These are phyloP conservation scores for Rana temporaria DNA, from an alignment of 2,113 vertebrate species.

Conservation along the genomic window DNA sequence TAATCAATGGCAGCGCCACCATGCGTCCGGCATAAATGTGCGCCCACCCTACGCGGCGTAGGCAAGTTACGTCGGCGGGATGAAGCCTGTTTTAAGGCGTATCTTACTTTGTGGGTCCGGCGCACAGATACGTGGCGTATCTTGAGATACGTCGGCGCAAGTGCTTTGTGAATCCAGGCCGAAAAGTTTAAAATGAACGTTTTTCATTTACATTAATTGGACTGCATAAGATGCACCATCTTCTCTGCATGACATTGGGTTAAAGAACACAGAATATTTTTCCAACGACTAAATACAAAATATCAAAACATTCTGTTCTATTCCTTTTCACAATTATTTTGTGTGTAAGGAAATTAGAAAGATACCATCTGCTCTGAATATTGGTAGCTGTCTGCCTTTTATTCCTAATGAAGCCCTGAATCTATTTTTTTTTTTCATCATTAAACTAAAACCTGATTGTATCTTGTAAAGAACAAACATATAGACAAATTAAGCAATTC, in stretches of 20 bases:
- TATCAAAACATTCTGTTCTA: constrained; percentile 2
- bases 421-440: constrained; percentile 43
- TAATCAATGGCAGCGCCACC: too few relatives aligned
- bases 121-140: too few relatives aligned
- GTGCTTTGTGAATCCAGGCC: too few relatives aligned
- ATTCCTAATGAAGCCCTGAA: constrained; percentile 44
- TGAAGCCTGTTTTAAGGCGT: too few relatives aligned
- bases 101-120: too few relatives aligned
- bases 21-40: too few relatives aligned
- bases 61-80: too few relatives aligned
- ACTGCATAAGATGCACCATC: too few relatives aligned
- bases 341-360: constrained; percentile 38
- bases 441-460: constrained; percentile 42
- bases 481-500: constrained; percentile 49
- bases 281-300: not conserved
- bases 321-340: not conserved
- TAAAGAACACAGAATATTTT: constrained; percentile 2
- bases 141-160: too few relatives aligned
- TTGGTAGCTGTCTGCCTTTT: constrained; percentile 46
- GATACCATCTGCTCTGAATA: constrained; percentile 47
- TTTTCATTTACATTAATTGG: too few relatives aligned
- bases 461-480: constrained; percentile 50
- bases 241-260: not conserved
- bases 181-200: too few relatives aligned
- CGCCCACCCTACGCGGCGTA: too few relatives aligned